Percentiles rank a stretch among this genome's conserved stretches.
Conservation (phyloP, 2,888 invertebrate species). For the Protodeltote pygarga region DNA sequence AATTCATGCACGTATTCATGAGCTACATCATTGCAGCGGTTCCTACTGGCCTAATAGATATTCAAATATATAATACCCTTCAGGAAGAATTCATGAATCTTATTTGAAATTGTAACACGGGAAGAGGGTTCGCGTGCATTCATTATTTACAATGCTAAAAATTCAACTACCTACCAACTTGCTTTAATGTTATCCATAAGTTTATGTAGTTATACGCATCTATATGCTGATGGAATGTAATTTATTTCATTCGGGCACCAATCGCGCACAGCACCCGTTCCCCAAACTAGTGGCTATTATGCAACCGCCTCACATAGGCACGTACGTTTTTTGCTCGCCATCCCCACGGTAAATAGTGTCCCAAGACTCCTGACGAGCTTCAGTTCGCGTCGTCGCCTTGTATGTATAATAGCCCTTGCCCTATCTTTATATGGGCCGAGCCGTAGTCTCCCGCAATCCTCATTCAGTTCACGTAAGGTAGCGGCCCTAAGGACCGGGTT, state of each 20-base stretch:
- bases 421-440: slow-evolving; percentile 86
- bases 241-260: slow-evolving; percentile 58
- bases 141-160: background rate
- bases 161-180: background rate
- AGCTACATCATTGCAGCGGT: slow-evolving; percentile 16
- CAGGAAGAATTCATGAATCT: slow-evolving; percentile 38
- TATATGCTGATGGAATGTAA: background rate
- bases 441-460: slow-evolving; percentile 84
- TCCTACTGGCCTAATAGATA: slow-evolving; percentile 12
- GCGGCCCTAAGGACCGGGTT: slow-evolving; percentile 86
- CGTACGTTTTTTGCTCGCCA: slow-evolving; percentile 71
- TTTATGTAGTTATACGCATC: background rate
- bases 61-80: slow-evolving; percentile 23
- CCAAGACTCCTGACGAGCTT: slow-evolving; percentile 70
- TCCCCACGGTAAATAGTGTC: slow-evolving; percentile 79
- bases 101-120: slow-evolving; percentile 15
- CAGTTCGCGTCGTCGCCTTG: slow-evolving; percentile 56
- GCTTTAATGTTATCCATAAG: background rate
- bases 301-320: slow-evolving; percentile 77
- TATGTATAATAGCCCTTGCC: slow-evolving; percentile 82
- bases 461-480: slow-evolving; percentile 87
- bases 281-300: slow-evolving; percentile 77
- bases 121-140: slow-evolving; percentile 10
- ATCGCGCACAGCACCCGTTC: slow-evolving; percentile 72
- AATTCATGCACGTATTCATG: slow-evolving; percentile 39